Percentiles rank a stretch among this genome's conserved stretches.
Conservation (phyloP, 64 coral and sea anemone species). For the Cladopsammia gracilis region DNA sequence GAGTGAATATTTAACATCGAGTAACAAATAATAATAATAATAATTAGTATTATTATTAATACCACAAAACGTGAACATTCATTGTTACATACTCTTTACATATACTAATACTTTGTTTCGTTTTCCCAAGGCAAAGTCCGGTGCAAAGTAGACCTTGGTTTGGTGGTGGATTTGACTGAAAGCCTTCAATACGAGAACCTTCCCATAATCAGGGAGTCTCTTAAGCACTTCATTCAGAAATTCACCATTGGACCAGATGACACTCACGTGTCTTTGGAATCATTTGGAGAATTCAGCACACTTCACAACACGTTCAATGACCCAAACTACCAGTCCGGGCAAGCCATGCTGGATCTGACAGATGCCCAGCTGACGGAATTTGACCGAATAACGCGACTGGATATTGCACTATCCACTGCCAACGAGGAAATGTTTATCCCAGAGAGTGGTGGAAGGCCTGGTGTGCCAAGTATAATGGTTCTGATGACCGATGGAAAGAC, state of each 20-base stretch:
- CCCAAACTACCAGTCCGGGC: background rate
- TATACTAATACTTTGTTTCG: no score
- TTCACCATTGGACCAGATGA: background rate
- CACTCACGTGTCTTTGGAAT: background rate
- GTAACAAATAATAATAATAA: no score
- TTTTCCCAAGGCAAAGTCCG: no score
- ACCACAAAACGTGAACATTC: no score
- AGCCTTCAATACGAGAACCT: background rate
- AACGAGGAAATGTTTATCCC: background rate
- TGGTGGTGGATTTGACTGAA: background rate
- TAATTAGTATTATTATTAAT: no score
- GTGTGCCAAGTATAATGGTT: background rate
- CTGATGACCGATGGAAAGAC: background rate
- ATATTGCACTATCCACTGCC: background rate
- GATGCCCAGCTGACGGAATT: background rate
- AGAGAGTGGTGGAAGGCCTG: background rate
- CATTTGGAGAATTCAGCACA: background rate
- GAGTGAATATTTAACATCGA: no score
- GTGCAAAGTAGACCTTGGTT: background rate
- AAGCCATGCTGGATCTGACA: background rate
- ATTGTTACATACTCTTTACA: no score
- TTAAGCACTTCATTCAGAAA: background rate
- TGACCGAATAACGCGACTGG: background rate
- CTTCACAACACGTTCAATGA: background rate
- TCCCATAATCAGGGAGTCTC: background rate